Evolutionary conservation across 2,888 invertebrate species (phyloP).

Genomic region (Himalopsyche japonica): DNA sequence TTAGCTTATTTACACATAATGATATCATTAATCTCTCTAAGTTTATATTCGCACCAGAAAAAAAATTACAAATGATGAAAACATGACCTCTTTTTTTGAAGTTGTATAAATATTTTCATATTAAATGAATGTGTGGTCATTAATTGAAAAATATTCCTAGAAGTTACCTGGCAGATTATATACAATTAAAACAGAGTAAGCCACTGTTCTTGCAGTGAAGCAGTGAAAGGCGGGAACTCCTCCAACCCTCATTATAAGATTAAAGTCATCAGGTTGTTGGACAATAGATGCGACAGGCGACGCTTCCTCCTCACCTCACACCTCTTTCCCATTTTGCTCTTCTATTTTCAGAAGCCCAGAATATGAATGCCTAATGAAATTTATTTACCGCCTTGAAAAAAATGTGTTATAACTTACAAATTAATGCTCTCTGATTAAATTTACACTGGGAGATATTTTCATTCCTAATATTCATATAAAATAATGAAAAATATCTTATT

Average conservation of each 20-base stretch:
- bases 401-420: neutral
- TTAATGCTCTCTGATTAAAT: neutral
- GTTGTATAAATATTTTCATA: too few relatives aligned
- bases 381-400: neutral
- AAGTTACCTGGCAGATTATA: too few relatives aligned
- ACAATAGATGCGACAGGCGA: slow-evolving; percentile 26
- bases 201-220: neutral
- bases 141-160: too few relatives aligned
- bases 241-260: slow-evolving; percentile 31
- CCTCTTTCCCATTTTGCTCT: neutral
- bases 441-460: too few relatives aligned
- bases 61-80: too few relatives aligned
- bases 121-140: too few relatives aligned
- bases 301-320: neutral
- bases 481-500: too few relatives aligned
- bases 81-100: too few relatives aligned
- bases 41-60: too few relatives aligned
- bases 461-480: too few relatives aligned
- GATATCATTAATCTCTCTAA: too few relatives aligned
- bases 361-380: neutral
- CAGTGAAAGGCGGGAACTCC: neutral
- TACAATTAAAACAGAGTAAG: neutral
- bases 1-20: too few relatives aligned
- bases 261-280: slow-evolving; percentile 33
- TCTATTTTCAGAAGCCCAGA: neutral